These are phyloP conservation scores for Thrips palmi DNA, from an alignment of 1,140 invertebrate genomes.

Conservation along the genomic window DNA sequence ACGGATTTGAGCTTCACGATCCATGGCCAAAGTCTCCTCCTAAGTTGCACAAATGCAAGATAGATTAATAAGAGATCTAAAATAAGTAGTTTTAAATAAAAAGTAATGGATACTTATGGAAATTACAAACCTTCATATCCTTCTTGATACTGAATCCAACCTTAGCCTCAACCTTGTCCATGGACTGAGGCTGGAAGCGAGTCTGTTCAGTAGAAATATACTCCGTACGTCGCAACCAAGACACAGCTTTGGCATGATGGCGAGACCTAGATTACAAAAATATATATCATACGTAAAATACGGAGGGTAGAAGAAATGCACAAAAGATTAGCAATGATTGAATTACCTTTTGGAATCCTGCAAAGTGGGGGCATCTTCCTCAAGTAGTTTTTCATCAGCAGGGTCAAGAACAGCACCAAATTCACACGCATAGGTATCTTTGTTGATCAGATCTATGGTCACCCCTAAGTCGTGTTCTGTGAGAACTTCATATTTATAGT, in stretches of 20 bases:
- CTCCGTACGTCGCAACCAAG: constrained; percentile 93
- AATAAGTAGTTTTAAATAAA: neutral
- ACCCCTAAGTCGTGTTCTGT: constrained; percentile 95
- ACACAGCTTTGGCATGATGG: constrained; percentile 85
- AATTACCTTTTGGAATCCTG: constrained; percentile 60
- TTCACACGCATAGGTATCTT: constrained; percentile 77
- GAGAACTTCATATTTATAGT: constrained; percentile 89
- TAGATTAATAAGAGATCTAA: constrained; percentile 2
- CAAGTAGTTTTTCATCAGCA: constrained; percentile 79
- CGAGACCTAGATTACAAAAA: constrained; percentile 34
- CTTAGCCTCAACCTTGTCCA: constrained; percentile 95
- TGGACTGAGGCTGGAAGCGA: constrained; percentile 83
- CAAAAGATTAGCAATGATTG: neutral
- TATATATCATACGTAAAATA: constrained; percentile 2
- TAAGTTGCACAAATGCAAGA: constrained; percentile 13
- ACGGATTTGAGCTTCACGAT: constrained; percentile 90
- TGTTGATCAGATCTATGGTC: constrained; percentile 88
- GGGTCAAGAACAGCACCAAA: constrained; percentile 53
- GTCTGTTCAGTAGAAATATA: constrained; percentile 99
- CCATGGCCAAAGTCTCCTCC: constrained; percentile 91
- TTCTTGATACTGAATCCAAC: constrained; percentile 97
- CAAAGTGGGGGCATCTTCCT: constrained; percentile 78
- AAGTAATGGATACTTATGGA: neutral
- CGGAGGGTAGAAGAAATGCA: neutral
- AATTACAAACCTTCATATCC: constrained; percentile 45